Evolutionary conservation across 2,797 vertebrate species (phyloP).

Genomic region (Cirrhinus mrigala): DNA sequence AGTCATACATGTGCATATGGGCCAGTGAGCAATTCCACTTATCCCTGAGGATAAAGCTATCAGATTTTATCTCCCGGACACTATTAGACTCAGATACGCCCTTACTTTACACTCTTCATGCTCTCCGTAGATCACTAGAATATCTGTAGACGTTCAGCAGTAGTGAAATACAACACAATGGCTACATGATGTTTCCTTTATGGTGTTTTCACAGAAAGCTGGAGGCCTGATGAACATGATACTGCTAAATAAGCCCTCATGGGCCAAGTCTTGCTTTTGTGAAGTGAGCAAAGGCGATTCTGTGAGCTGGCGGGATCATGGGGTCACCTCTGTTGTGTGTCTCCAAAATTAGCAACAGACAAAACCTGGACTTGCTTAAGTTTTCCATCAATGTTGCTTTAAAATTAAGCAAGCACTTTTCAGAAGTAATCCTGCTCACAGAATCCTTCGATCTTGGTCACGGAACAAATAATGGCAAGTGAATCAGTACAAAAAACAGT

Average conservation of each 20-base stretch:
- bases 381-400: not conserved
- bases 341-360: conserved; percentile 6
- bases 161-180: not conserved
- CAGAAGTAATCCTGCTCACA: not conserved
- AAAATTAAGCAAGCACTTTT: not conserved
- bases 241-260: not conserved
- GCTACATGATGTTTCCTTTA: not conserved
- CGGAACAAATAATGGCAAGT: not conserved
- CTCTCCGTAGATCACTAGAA: conserved; percentile 11
- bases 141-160: not conserved
- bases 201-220: not conserved
- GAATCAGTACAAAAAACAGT: not conserved
- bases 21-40: conserved; percentile 10
- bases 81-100: not conserved
- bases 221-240: not conserved
- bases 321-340: not conserved
- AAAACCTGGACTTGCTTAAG: not conserved
- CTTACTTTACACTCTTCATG: not conserved
- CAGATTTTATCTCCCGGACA: not conserved
- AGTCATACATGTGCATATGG: not conserved
- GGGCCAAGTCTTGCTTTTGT: not conserved
- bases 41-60: conserved; percentile 24
- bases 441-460: not conserved
- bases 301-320: not conserved
- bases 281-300: not conserved